Evolutionary conservation across 2,113 vertebrate genomes (phyloP), one percentile per base, ranked within the genome.

Genomic region (Bufo bufo): DNA sequence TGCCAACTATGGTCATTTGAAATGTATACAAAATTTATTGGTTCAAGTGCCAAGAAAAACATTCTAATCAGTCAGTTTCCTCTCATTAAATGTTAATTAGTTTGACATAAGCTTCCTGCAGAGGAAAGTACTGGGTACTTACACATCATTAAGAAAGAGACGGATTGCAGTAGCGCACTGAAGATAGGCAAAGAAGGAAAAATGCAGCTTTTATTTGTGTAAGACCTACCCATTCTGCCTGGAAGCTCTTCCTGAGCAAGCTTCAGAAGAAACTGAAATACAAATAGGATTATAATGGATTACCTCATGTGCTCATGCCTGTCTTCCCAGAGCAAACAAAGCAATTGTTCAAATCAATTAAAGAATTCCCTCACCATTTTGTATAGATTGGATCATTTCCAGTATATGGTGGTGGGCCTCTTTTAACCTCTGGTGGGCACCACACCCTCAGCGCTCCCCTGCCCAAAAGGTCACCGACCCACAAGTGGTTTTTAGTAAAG

Each of bases 71-170:
- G 94, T 93, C 91, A 93, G 92, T 95, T 97, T 96, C 95, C 95
- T 95, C 95, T 96, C 96, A 95, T 95, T 96, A 96, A 95, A 96
- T 94, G 94, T 95, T 94, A 95, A 96, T 97, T 96, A 95, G 94
- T 92, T 95, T 92, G 94, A 95, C 93, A 96, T 90, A 92, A 94
- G 94, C 95, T 96, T 96, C 95, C 95, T 95, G 95, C 92, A 90
- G 91, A 94, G 95, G 94, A 94, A 97, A 96, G 93, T 90, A 93
- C 92, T 92, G 93, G 93, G 92, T 95, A 95, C 94, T 96, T 96
- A 94, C 92, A 94, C 94, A 94, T 94, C 95, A 94, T 96, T 96
- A 96, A 93, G 91, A 91, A 93, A 93, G 93, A 93, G 92, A 93
- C 92, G 93, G 93, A 89, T 94, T 93, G 93, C 82, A 63, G 90